Evolutionary conservation across 2,797 vertebrate species (phyloP).

Genomic region (Peromyscus aztecus): DNA sequence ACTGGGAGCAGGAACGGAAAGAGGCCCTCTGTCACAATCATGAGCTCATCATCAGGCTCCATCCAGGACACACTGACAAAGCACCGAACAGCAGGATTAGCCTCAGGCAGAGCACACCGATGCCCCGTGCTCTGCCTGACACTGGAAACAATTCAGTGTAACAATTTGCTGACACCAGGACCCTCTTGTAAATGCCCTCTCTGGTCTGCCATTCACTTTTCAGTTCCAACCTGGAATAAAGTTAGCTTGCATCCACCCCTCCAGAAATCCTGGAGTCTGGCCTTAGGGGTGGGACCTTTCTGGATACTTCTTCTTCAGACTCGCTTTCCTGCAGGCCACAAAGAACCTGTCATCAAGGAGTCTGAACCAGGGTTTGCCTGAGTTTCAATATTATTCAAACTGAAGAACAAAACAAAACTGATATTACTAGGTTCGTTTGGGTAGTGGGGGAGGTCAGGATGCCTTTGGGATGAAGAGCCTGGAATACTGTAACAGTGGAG

Average conservation of each 20-base stretch:
- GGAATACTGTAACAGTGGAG: neutral
- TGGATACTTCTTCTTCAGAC: neutral
- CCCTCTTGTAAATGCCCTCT: slow-evolving; percentile 53
- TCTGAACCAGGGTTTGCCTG: neutral
- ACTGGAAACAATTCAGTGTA: slow-evolving; percentile 67
- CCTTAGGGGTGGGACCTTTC: neutral
- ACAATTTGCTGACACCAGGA: neutral
- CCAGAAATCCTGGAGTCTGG: neutral
- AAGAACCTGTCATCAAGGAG: neutral
- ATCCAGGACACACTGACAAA: slow-evolving; percentile 75
- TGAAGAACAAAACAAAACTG: neutral
- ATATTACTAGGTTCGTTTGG: neutral
- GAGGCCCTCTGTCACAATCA: slow-evolving; percentile 81
- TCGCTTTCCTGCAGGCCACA: neutral
- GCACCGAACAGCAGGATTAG: slow-evolving; percentile 81
- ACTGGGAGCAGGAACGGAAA: slow-evolving; percentile 47
- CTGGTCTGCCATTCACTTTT: slow-evolving; percentile 10
- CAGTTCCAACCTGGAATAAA: slow-evolving; percentile 20
- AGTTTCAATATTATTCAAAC: neutral
- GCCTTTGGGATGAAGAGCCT: neutral
- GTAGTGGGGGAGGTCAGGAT: fast-evolving
- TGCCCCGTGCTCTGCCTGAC: slow-evolving; percentile 62
- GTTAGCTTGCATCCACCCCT: neutral
- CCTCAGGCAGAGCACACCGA: slow-evolving; percentile 48
- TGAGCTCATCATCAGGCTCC: slow-evolving; percentile 67